Base-by-base conservation (phyloP, 2,888 invertebrate species). In the Nemotelus nigrinus region DNA sequence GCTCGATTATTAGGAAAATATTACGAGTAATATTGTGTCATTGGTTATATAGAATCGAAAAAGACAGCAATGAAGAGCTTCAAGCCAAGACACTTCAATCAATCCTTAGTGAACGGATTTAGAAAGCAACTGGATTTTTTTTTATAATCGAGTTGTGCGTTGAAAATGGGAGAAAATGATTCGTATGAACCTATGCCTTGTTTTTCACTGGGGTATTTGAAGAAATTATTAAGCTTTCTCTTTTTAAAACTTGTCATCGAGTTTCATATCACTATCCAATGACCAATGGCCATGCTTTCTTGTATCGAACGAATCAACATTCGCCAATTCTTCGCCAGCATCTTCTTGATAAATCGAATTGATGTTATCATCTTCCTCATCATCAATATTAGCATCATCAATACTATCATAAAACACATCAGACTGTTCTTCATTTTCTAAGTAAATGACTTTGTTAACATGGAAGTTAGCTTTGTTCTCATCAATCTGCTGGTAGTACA, bases 321-420 rank as follows among this genome's bases (percentile, higher is more conserved):
- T 80, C 8, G 81, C 81, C 81, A 82, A 80, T 55, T 76, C 79
- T 78, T 82, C 82, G 48, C 81, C 81, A 48, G 78, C 81, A 60
- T 74, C 74, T 48, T 79, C 79, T 60, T 78, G 72, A 2, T 65
- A 67, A 2, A 78, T 76, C 5, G 80, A 78, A 39, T 77, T 39
- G 25, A 79, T 78, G 60, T 78, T 67, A 57, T 64, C 57, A 58
- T 68, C 75, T 8, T 65, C 58, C 39, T 78, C 72, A 58, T 78
- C 65, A 78, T 58, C 64, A n/a, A 63, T 75, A 48, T 75, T 71
- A 25, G 78, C 77, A 80, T 79, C 50, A 67, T 82, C 82, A 53
- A 82, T 82, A 55, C 81, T 81, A 77, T 82, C 82, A 77, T 80
- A 82, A 76, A 81, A 82, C 70, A 80, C 68, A 55, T 76, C 78